phyloP scores from a whole-genome alignment of 2,797 vertebrate species.

The Glossophaga mutica region DNA sequence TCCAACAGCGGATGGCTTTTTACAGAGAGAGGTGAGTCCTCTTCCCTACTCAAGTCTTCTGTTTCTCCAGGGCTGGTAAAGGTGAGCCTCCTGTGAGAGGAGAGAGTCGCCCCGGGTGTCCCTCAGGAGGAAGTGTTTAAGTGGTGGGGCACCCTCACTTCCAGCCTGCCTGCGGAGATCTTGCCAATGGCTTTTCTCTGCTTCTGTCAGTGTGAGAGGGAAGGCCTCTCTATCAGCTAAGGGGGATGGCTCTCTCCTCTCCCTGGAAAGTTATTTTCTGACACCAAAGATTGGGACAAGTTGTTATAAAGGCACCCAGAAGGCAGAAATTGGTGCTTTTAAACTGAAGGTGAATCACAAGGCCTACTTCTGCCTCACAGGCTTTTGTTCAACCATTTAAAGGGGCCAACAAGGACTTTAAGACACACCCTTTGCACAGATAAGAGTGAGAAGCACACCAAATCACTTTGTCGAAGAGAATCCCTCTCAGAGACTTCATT shows the following conservation, averaged over 20 bases:
- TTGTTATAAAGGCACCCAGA: slow-evolving; percentile 13
- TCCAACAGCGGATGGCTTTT: neutral
- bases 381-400: slow-evolving; percentile 36
- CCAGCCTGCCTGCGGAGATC: neutral
- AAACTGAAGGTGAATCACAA: slow-evolving; percentile 59
- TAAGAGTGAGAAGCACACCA: neutral
- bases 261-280: neutral
- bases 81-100: neutral
- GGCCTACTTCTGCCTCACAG: slow-evolving; percentile 27
- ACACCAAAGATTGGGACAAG: slow-evolving; percentile 12
- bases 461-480: neutral
- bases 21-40: neutral
- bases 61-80: neutral
- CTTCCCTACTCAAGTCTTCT: neutral
- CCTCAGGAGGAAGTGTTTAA: neutral
- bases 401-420: slow-evolving; percentile 49
- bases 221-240: neutral
- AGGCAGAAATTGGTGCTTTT: slow-evolving; percentile 47
- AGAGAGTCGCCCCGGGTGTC: neutral
- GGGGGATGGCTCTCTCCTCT: neutral
- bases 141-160: neutral
- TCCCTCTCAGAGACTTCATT: neutral
- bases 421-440: slow-evolving; percentile 30
- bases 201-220: neutral
- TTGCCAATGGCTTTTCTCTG: neutral